A percentile compares a stretch with the other conserved stretches of the same genome.
These are phyloP conservation scores for Acanthococcus lagerstroemiae DNA, from an alignment of 2,888 invertebrate genomes.

Conservation along the genomic window DNA sequence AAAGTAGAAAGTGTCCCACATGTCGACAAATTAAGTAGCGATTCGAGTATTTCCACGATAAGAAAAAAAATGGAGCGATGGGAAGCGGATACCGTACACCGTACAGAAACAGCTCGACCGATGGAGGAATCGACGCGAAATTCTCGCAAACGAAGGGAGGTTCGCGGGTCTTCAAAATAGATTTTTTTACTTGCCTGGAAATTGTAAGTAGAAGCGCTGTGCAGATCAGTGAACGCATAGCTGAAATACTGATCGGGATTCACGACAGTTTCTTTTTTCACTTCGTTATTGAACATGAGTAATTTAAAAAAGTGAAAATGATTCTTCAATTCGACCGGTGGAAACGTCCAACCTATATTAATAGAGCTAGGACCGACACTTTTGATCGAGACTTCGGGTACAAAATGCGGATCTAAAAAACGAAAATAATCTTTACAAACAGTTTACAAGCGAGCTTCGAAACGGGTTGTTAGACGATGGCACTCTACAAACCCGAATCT, in stretches of 20 bases:
- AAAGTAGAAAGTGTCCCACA: too few species aligned
- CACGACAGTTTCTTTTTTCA: constrained; percentile 50
- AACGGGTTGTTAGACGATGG: too few species aligned
- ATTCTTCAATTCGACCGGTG: constrained; percentile 53
- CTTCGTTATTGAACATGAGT: constrained; percentile 41
- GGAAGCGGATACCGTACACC: too few species aligned
- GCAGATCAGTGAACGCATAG: constrained; percentile 66
- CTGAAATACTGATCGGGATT: constrained; percentile 54
- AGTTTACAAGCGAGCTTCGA: too few species aligned
- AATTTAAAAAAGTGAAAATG: constrained; percentile 67
- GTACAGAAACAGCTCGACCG: too few species aligned
- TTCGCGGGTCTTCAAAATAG: too few species aligned
- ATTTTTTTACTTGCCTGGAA: constrained; percentile 51
- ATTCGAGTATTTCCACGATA: neutral
- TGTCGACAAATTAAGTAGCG: too few species aligned
- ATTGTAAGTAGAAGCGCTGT: constrained; percentile 67
- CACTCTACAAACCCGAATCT: neutral
- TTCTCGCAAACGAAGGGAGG: too few species aligned
- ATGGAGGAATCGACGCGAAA: too few species aligned
- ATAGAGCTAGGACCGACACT: constrained; percentile 61
- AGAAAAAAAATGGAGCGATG: neutral
- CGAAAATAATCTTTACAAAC: too few species aligned
- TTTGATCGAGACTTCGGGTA: constrained; percentile 67
- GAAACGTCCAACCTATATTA: constrained; percentile 68
- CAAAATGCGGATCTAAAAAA: constrained; percentile 64